A percentile compares a stretch with the other conserved stretches of the same genome.
Conservation (phyloP, 2,113 vertebrate species). For the Mungos mungo region DNA sequence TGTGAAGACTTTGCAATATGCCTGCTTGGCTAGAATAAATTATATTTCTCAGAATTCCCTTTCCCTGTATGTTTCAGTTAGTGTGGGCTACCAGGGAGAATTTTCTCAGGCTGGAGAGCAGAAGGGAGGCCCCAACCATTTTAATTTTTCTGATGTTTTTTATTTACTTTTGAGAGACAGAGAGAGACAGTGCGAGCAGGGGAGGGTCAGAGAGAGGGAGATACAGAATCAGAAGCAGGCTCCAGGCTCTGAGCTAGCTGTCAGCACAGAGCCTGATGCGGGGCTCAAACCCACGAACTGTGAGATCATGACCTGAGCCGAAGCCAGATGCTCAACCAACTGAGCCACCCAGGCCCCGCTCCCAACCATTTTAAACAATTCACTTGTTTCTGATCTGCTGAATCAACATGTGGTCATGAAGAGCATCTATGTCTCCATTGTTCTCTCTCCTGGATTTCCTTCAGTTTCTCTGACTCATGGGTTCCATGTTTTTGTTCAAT, state of each 20-base stretch:
- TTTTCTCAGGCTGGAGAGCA: neutral
- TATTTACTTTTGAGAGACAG: no score
- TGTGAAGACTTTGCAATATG: neutral
- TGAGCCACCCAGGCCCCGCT: no score
- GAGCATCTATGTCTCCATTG: fast-evolving
- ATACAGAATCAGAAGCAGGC: no score
- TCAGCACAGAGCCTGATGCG: no score
- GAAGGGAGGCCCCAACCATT: no score
- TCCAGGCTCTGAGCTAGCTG: no score
- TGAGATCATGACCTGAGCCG: no score
- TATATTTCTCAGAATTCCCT: neutral
- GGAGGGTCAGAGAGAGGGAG: no score
- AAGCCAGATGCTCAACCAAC: no score
- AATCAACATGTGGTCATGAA: neutral
- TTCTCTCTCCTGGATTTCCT: neutral
- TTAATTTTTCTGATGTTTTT: neutral
- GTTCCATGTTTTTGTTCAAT: neutral
- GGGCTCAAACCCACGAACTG: no score
- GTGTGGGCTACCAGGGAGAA: neutral
- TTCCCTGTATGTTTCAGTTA: neutral
- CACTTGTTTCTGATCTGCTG: neutral
- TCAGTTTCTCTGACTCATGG: neutral
- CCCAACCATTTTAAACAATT: neutral
- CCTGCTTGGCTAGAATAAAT: neutral
- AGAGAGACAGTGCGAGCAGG: no score